These are phyloP conservation scores for Acleris holmiana DNA, from an alignment of 2,888 invertebrate genomes.

Conservation along the genomic window DNA sequence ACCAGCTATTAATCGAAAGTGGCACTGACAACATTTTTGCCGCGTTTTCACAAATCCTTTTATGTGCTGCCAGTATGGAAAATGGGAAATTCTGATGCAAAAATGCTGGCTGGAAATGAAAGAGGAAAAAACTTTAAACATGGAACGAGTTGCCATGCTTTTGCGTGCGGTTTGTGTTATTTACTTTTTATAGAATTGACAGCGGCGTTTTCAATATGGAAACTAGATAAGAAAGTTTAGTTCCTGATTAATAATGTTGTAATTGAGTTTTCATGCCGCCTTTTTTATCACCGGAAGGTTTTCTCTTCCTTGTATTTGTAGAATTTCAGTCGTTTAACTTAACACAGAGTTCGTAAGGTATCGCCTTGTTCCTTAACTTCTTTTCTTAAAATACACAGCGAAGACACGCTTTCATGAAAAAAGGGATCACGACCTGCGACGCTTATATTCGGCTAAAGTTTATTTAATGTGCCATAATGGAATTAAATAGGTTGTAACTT, in stretches of 20 bases:
- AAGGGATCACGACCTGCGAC: too few relatives aligned
- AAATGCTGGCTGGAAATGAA: constrained; percentile 39
- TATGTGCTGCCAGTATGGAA: constrained; percentile 43
- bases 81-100: constrained; percentile 46
- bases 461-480: not conserved
- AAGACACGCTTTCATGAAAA: too few relatives aligned
- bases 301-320: too few relatives aligned
- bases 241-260: not conserved
- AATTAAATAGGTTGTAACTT: not conserved
- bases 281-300: too few relatives aligned
- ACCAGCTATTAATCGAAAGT: constrained; percentile 58
- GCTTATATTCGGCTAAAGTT: too few relatives aligned
- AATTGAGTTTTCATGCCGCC: too few relatives aligned
- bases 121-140: constrained; percentile 36
- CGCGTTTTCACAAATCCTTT: constrained; percentile 62
- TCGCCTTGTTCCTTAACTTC: too few relatives aligned
- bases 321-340: too few relatives aligned
- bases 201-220: not conserved
- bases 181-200: constrained; percentile 2
- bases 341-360: too few relatives aligned
- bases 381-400: too few relatives aligned
- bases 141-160: constrained; percentile 2
- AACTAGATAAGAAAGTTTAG: not conserved
- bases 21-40: constrained; percentile 54
- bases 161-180: constrained; percentile 6